Conservation (phyloP, 2,113 vertebrate genomes). For the Mionectes macconnelli region DNA sequence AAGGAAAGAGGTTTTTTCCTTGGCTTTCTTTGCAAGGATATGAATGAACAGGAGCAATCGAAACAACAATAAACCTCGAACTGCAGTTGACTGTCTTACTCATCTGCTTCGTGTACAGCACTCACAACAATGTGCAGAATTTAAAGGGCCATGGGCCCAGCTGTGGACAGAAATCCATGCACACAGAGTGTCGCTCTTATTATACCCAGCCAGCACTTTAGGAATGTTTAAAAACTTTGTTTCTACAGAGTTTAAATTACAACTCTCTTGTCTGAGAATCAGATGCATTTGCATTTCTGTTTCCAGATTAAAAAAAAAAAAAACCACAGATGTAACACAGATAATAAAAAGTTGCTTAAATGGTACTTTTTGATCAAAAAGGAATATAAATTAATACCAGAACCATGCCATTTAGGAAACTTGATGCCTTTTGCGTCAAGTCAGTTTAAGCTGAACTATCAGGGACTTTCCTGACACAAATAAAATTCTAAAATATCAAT, state of each 20-base stretch:
- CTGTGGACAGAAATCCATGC: not conserved
- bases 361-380: not conserved
- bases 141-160: not conserved
- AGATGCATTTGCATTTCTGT: not conserved
- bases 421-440: not conserved
- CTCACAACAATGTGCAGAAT: fast-evolving
- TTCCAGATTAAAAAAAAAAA: not conserved
- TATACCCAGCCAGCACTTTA: not conserved
- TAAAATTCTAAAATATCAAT: not conserved
- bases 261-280: not conserved
- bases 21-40: not conserved
- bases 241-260: not conserved
- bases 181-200: not conserved
- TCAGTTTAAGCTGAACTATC: not conserved
- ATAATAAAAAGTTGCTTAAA: not conserved
- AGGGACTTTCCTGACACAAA: not conserved
- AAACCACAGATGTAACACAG: not conserved
- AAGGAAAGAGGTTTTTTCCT: not conserved
- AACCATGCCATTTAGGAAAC: not conserved
- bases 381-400: not conserved
- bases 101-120: not conserved
- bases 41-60: not conserved
- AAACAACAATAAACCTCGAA: not conserved
- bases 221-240: not conserved
- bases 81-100: not conserved